Conservation (phyloP, 2,888 invertebrate species). For the Pheosia tremula region DNA sequence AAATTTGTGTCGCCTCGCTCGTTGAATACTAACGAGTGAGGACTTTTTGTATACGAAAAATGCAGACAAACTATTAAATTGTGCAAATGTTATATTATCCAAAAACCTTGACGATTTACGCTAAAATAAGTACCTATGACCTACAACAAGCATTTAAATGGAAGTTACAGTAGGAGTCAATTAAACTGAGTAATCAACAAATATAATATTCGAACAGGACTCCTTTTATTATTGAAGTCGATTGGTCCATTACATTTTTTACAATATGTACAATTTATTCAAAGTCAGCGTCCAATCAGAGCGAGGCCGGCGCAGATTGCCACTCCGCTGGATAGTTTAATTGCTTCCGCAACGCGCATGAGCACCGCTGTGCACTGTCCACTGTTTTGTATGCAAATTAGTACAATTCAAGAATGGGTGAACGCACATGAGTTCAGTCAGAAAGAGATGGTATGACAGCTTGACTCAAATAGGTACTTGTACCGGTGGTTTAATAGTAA, state of each 20-base stretch:
- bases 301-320: neutral
- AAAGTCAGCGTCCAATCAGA: neutral
- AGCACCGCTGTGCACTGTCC: neutral
- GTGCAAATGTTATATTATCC: neutral
- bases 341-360: neutral
- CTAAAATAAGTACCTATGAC: too few species aligned
- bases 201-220: too few species aligned
- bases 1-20: neutral
- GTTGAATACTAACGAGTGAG: neutral
- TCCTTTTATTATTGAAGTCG: neutral
- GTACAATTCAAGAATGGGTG: neutral
- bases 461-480: neutral
- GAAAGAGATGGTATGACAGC: neutral
- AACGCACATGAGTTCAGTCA: neutral
- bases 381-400: conserved; percentile 2
- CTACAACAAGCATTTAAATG: too few species aligned
- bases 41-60: neutral
- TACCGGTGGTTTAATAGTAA: neutral
- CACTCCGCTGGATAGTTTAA: conserved; percentile 1
- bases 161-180: too few species aligned
- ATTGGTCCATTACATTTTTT: neutral
- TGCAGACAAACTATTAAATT: neutral
- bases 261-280: neutral
- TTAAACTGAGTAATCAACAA: too few species aligned
- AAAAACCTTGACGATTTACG: too few species aligned